These are phyloP conservation scores for Scalopus aquaticus DNA, from an alignment of 2,113 vertebrate species.

Conservation along the genomic window DNA sequence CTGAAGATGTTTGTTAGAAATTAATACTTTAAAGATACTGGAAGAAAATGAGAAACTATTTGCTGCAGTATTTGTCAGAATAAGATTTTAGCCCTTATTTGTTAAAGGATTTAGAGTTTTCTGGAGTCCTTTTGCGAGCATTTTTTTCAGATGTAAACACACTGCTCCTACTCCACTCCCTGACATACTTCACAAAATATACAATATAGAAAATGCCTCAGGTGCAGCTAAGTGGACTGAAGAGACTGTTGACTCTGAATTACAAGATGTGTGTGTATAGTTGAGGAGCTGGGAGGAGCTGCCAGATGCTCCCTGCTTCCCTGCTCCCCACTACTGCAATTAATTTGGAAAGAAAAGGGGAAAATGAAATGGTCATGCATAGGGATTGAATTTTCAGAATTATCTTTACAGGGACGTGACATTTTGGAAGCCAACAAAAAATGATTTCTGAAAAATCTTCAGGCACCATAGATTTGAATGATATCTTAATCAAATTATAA, in stretches of 20 bases:
- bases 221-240: background rate
- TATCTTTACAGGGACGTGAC: background rate
- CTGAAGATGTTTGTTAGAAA: constrained; percentile 32
- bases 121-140: background rate
- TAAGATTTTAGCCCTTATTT: constrained; percentile 4
- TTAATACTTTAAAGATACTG: constrained; percentile 13
- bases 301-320: background rate
- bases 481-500: background rate
- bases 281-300: background rate
- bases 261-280: background rate
- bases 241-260: background rate
- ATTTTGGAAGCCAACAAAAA: constrained; percentile 9
- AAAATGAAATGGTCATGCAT: background rate
- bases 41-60: background rate
- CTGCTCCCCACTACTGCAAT: background rate
- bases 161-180: background rate
- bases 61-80: constrained; percentile 6
- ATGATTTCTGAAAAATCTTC: constrained; percentile 25
- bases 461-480: background rate
- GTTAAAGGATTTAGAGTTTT: constrained; percentile 24
- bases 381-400: background rate
- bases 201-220: background rate
- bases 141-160: background rate
- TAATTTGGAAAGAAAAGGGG: constrained; percentile 12
- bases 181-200: background rate